Conservation (phyloP, 2,888 invertebrate species). For the Eupithecia pulchellata region DNA sequence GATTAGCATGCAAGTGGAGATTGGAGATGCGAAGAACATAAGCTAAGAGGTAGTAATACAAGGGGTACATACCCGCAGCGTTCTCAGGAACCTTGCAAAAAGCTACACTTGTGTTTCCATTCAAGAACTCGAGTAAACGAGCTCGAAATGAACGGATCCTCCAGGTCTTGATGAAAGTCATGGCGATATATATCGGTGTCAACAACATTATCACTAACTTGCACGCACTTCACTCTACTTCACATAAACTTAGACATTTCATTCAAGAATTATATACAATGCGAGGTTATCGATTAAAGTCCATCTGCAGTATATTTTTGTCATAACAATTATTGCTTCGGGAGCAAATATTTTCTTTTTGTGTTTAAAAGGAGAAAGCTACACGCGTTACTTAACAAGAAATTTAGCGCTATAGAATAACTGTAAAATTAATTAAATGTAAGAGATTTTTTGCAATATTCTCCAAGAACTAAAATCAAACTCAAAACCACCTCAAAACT, state of each 20-base stretch:
- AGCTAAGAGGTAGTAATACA: background rate
- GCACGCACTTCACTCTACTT: slow-evolving; percentile 22
- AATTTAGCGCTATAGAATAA: background rate
- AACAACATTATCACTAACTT: slow-evolving; percentile 86
- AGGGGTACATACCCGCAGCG: slow-evolving; percentile 68
- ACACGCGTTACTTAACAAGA: background rate
- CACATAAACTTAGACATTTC: slow-evolving; percentile 19
- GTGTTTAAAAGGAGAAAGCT: background rate
- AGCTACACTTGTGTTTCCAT: slow-evolving; percentile 85
- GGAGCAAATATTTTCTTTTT: background rate
- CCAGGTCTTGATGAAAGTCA: slow-evolving; percentile 93
- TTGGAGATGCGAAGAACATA: background rate
- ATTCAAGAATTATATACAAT: slow-evolving; percentile 12
- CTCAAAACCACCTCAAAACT: no score
- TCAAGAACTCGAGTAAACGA: slow-evolving; percentile 87
- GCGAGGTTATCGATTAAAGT: slow-evolving; percentile 77
- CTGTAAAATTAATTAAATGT: background rate
- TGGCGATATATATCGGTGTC: slow-evolving; percentile 93
- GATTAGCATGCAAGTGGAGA: background rate
- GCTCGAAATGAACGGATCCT: slow-evolving; percentile 89
- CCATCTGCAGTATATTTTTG: slow-evolving; percentile 49
- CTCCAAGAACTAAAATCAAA: background rate
- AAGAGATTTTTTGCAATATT: background rate
- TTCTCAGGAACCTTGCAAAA: slow-evolving; percentile 86
- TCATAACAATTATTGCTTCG: background rate